Evolutionary conservation across 2,888 invertebrate species (phyloP).

Genomic region (Pediacus dermestoides): DNA sequence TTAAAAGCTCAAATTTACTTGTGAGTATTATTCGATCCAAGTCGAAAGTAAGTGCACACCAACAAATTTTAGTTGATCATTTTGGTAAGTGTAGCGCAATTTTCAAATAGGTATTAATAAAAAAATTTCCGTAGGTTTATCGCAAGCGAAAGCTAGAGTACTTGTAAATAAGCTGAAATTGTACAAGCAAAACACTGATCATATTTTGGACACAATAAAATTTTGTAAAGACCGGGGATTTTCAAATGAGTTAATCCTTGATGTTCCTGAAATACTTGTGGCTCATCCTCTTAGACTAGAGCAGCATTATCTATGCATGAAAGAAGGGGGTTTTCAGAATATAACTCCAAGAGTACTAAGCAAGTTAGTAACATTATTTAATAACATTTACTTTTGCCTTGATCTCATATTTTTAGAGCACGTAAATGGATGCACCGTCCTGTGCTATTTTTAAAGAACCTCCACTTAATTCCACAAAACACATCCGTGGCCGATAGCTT

Average conservation of each 20-base stretch:
- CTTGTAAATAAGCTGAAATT: constrained; percentile 25
- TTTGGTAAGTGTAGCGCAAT: constrained; percentile 12
- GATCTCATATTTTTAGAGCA: too few species aligned
- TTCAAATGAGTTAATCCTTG: constrained; percentile 53
- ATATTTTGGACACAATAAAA: constrained; percentile 25
- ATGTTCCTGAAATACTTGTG: constrained; percentile 55
- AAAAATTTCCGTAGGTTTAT: constrained; percentile 15
- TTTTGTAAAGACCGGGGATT: constrained; percentile 50
- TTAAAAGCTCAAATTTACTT: too few species aligned
- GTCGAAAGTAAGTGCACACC: too few species aligned
- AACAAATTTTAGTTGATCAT: constrained; percentile 12
- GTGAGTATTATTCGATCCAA: too few species aligned
- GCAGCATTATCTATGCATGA: constrained; percentile 59
- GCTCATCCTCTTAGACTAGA: constrained; percentile 56
- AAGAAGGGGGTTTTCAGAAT: constrained; percentile 58
- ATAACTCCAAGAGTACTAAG: constrained; percentile 36
- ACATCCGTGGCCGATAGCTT: constrained; percentile 47
- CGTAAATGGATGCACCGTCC: constrained; percentile 20
- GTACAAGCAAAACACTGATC: constrained; percentile 18
- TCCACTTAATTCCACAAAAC: constrained; percentile 43
- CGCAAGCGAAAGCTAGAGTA: constrained; percentile 16
- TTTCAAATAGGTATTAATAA: not conserved
- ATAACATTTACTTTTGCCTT: constrained; percentile 49
- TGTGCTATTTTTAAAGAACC: constrained; percentile 43
- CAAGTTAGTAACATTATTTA: constrained; percentile 46